Evolutionary conservation across 2,113 vertebrate genomes (phyloP), one percentile per base, ranked within the genome.

Genomic region (Silurus glanis): DNA sequence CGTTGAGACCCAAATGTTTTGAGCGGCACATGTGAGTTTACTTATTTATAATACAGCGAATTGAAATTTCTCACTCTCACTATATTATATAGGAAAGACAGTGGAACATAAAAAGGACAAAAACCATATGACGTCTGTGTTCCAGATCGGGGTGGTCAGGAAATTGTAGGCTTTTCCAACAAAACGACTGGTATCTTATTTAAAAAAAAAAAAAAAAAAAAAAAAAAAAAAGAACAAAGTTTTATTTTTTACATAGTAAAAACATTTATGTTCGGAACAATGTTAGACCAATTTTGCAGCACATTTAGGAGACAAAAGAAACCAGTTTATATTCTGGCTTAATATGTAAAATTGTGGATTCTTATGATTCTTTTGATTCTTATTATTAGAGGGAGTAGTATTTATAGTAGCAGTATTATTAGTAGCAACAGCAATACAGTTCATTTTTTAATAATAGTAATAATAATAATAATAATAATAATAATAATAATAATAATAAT

Each of bases 81-180:
- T 72, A n/a, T 56, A 45, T 58, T 83, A 23, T 37, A 64, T 28
- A 9, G 23, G 49, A 58, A 14, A 67, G 3, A 67, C 62, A 55
- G 14, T 12, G 49, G 62, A 85, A 78, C n/a, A 55, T 85, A 67
- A 80, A 55, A 16, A 25, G 17, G 59, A 9, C 25, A 59, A 64
- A 80, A 23, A 61, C 56, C n/a, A 80, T 79, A 6, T 79, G 76
- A 79, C 53, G 14, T 59, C 56, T 80, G 4, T 59, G 28, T 59
- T 80, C 55, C 78, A 80, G 16, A 45, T 59, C 56, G 28, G 75
- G 71, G 58, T 66, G 59, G 75, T 45, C n/a, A 55, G 64, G 61
- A 16, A 85, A 80, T 61, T 55, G n/a, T 21, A 47, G 61, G 1
- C 74, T 61, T 78, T 80, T 61, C 45, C 84, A 79, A 67, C 25